These are phyloP conservation scores for Telenomus remus DNA, from an alignment of 1,140 invertebrate species.

Conservation along the genomic window DNA sequence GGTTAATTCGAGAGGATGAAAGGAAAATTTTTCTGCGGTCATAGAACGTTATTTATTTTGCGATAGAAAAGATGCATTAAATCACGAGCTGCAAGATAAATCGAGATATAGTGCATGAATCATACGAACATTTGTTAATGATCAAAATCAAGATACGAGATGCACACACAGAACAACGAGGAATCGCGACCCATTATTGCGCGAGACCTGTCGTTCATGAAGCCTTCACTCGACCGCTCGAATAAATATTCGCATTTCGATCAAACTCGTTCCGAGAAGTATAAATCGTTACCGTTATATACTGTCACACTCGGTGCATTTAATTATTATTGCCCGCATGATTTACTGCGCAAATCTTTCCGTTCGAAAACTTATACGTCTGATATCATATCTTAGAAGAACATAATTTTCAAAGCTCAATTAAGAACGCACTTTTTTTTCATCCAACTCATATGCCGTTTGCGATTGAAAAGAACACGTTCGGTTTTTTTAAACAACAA, in stretches of 20 bases:
- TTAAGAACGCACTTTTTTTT: background rate
- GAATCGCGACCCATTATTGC: constrained; percentile 22
- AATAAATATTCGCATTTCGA: constrained; percentile 42
- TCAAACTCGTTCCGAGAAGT: constrained; percentile 28
- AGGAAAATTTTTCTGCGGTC: no score
- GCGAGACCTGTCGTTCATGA: constrained; percentile 19
- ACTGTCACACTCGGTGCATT: constrained; percentile 18
- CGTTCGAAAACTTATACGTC: background rate
- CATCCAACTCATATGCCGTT: background rate
- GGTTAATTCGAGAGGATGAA: no score
- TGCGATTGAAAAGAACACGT: no score
- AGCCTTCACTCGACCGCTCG: constrained; percentile 8
- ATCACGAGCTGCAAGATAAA: background rate
- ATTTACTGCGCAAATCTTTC: constrained; percentile 14
- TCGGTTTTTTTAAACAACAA: no score
- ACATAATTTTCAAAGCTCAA: no score
- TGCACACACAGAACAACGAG: constrained; percentile 12
- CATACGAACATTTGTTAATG: constrained; percentile 3
- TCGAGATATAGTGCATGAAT: background rate
- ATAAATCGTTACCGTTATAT: constrained; percentile 35
- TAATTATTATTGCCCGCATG: constrained; percentile 36
- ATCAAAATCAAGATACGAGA: background rate
- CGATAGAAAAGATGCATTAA: no score
- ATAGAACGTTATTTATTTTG: no score
- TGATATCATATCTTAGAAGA: constrained; percentile 1